phyloP scores from a whole-genome alignment of 1,140 invertebrate genomes.

The Paraescarpia echinospica region DNA sequence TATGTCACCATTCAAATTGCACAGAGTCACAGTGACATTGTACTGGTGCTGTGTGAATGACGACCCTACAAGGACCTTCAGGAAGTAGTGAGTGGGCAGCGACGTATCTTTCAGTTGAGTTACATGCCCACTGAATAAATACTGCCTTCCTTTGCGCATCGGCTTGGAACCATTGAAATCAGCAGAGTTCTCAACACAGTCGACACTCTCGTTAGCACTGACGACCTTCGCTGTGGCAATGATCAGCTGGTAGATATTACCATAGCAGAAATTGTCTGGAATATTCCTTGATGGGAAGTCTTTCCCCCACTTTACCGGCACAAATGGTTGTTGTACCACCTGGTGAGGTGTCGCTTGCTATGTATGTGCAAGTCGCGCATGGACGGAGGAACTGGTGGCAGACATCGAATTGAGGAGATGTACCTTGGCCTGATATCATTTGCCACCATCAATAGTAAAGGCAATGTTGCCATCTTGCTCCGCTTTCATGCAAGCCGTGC shows the following conservation, averaged over 20 bases:
- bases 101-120: not conserved
- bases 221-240: not conserved
- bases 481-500: no score
- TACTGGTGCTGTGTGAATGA: not conserved
- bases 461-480: no score
- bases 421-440: no score
- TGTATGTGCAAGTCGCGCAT: no score
- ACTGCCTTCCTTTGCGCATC: not conserved
- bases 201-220: no score
- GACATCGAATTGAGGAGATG: no score
- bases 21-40: not conserved
- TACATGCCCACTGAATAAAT: conserved; percentile 13
- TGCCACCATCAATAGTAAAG: no score
- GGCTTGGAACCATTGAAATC: not conserved
- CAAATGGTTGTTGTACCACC: not conserved
- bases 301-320: not conserved
- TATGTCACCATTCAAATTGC: not conserved
- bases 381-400: no score
- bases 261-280: not conserved
- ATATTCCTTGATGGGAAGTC: conserved; percentile 12
- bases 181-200: not conserved
- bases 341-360: not conserved
- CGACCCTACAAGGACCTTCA: not conserved
- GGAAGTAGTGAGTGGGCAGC: not conserved
- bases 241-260: not conserved